Conservation (phyloP, 2,113 vertebrate genomes). For the Mesitornis unicolor region DNA sequence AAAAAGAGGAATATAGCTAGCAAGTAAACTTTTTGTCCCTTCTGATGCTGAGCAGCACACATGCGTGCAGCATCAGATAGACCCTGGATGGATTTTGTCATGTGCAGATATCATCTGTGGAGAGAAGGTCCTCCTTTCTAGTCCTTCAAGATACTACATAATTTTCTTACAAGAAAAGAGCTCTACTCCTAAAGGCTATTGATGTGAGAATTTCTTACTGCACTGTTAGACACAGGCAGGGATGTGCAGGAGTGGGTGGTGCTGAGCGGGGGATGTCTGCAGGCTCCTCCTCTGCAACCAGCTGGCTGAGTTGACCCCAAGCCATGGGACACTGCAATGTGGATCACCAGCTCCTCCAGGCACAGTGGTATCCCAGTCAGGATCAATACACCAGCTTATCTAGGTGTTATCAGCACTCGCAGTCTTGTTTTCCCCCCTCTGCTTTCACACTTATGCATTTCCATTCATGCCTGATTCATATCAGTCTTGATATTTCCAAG, state of each 20-base stretch:
- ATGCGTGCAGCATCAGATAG: background rate
- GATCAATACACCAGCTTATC: background rate
- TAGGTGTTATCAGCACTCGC: background rate
- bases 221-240: background rate
- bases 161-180: background rate
- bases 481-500: background rate
- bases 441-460: background rate
- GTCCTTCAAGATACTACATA: background rate
- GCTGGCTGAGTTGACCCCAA: background rate
- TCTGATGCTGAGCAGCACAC: background rate
- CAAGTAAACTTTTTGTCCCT: background rate
- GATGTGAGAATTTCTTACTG: background rate
- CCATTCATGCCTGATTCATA: background rate
- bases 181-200: background rate
- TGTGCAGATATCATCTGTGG: background rate
- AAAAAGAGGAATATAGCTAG: background rate
- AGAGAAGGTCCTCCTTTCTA: background rate
- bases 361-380: background rate
- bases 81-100: background rate
- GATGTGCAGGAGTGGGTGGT: too few species aligned
- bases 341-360: background rate
- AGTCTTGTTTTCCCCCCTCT: background rate
- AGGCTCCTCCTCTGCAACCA: background rate
- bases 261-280: background rate
- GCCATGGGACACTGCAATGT: too few species aligned